Percentiles rank a stretch among this genome's conserved stretches.
These are phyloP conservation scores for Zaprionus tsacasi DNA, from an alignment of 1,140 invertebrate species.

Conservation along the genomic window DNA sequence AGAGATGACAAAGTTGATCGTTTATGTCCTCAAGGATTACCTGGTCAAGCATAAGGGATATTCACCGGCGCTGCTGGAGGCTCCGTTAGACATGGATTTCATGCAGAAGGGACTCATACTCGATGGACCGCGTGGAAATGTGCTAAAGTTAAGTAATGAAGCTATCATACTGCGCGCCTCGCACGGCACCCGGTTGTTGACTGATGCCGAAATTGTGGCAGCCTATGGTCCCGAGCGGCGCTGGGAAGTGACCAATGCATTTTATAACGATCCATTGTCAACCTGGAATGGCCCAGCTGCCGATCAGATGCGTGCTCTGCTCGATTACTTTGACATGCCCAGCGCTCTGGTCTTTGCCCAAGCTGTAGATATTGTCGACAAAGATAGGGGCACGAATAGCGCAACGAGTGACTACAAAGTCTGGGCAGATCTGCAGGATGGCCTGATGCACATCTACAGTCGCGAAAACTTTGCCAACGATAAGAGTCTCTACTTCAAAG, in stretches of 20 bases:
- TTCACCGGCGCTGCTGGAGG: conserved; percentile 84
- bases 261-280: conserved; percentile 86
- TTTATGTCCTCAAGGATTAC: conserved; percentile 87
- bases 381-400: background rate
- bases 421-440: conserved; percentile 89
- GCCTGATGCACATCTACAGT: conserved; percentile 87
- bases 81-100: conserved; percentile 86
- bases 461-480: conserved; percentile 86
- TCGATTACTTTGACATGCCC: conserved; percentile 92
- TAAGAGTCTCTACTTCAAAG: conserved; percentile 87
- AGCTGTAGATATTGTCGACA: conserved; percentile 89
- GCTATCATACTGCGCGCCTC: conserved; percentile 88
- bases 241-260: conserved; percentile 86
- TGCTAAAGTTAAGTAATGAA: conserved; percentile 87
- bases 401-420: conserved; percentile 85
- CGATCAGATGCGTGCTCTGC: conserved; percentile 87
- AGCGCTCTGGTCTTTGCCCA: conserved; percentile 89
- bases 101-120: conserved; percentile 90
- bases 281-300: conserved; percentile 88
- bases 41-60: conserved; percentile 88
- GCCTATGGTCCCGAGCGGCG: conserved; percentile 87
- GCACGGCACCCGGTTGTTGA: conserved; percentile 89
- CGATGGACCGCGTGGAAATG: conserved; percentile 90
- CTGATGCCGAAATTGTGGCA: conserved; percentile 86
- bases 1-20: conserved; percentile 87